These are phyloP conservation scores for Ginglymostoma cirratum DNA, from an alignment of 2,113 vertebrate genomes.

Conservation along the genomic window DNA sequence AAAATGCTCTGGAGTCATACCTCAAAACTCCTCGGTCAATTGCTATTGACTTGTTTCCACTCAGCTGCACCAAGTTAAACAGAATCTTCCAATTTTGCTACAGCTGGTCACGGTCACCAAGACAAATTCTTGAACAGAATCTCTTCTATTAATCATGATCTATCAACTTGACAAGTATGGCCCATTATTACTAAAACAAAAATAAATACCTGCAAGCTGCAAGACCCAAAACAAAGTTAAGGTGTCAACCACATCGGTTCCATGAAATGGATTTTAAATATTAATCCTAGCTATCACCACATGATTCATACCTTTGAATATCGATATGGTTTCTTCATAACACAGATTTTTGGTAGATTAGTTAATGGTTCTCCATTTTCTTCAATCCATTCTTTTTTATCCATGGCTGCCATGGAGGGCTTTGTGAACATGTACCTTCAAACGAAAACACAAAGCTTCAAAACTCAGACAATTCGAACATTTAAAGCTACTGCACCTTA, in stretches of 20 bases:
- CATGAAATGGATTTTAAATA: neutral
- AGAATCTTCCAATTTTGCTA: neutral
- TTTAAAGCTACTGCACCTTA: neutral
- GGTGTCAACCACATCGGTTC: neutral
- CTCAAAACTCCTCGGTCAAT: too few relatives aligned
- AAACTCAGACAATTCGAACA: neutral
- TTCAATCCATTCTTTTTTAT: slow-evolving; percentile 66
- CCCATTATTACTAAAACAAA: neutral
- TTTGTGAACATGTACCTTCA: neutral
- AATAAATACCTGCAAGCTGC: neutral
- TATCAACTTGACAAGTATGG: neutral
- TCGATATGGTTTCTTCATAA: slow-evolving; percentile 60
- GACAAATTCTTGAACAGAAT: neutral
- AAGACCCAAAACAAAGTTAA: neutral
- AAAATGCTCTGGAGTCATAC: too few relatives aligned
- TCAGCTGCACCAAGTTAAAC: neutral
- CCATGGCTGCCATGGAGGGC: slow-evolving; percentile 63
- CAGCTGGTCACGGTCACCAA: neutral
- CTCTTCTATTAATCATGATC: neutral
- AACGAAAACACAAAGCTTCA: neutral
- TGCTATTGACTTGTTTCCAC: neutral
- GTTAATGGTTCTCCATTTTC: slow-evolving; percentile 64
- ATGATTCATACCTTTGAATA: slow-evolving; percentile 77
- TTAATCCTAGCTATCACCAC: neutral
- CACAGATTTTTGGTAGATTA: slow-evolving; percentile 55